Evolutionary conservation across 2,797 vertebrate species (phyloP), one percentile per base, ranked within the genome.

Genomic region (Merluccius polli): DNA sequence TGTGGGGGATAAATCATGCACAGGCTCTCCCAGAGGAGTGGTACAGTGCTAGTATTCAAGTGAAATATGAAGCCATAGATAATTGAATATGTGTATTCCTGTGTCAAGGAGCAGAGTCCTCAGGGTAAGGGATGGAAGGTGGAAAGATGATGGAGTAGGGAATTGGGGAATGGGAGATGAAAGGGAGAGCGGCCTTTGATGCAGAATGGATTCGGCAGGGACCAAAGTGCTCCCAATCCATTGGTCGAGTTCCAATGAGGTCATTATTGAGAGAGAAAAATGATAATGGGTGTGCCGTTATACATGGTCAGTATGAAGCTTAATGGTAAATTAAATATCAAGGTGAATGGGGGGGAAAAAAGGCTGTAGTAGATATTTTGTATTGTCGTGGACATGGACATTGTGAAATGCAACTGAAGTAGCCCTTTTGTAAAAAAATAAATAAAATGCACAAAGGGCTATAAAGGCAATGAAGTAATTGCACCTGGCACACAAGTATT

Each of bases 61-160:
- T 88, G 83, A 90, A 91, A 92, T 86, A 88, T 83, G 87, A 85
- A 76, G 76, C 82, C 81, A 86, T 85, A 77, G 87, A 86, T 90
- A 89, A 91, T 85, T 91, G 77, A 89, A 89, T 86, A 77, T 33
- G 77, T 80, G 84, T 88, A 85, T 88, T 82, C 81, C 52, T 72
- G 80, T 86, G 88, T 89, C 83, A 85, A 83, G 77, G 76, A 81
- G 73, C 82, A 76, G 18, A 69, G 72, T 87, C 78, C 84, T 79
- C 30, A 12, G 78, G 75, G 82, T 78, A 75, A 75, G 72, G 79
- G 75, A 81, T 70, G 76, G 79, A 84, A 74, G 78, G 77, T 73
- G 79, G 76, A 79, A 67, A 81, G 76, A 76, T 82, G 81, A 79
- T 83, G 75, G 83, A 86, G 82, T 77, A 1, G 30, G 80, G 75